Percentiles rank a stretch among this genome's conserved stretches.
phyloP scores from a whole-genome alignment of 2,797 vertebrate genomes.

The Bovichtus variegatus region DNA sequence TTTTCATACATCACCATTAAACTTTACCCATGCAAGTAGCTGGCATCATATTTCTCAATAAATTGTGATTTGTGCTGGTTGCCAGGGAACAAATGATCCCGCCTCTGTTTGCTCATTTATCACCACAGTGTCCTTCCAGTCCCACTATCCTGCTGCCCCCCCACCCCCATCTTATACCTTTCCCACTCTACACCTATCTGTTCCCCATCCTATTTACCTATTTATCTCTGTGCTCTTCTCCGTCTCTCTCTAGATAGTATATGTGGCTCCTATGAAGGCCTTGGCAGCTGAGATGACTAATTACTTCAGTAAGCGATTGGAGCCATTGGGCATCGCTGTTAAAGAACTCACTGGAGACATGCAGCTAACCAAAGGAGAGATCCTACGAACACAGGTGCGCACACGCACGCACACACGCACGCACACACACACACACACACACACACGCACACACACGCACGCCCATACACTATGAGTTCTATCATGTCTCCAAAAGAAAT shows the following conservation, averaged over 20 bases:
- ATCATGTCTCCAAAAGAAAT: neutral
- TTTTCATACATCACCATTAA: constrained; percentile 91
- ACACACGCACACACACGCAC: constrained; percentile 5
- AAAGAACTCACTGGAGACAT: constrained; percentile 98
- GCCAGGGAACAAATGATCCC: constrained; percentile 87
- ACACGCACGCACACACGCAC: constrained; percentile 8
- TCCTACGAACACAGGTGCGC: constrained; percentile 80
- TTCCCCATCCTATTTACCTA: neutral
- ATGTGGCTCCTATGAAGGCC: constrained; percentile 99
- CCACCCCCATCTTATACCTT: constrained; percentile 21
- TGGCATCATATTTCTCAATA: constrained; percentile 90
- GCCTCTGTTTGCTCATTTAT: constrained; percentile 89
- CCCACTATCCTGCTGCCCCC: constrained; percentile 2
- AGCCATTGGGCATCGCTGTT: constrained; percentile 93
- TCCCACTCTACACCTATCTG: constrained; percentile 7
- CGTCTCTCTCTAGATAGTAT: constrained; percentile 89
- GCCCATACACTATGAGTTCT: neutral
- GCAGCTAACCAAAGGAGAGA: constrained; percentile 98
- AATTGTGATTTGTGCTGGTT: constrained; percentile 89
- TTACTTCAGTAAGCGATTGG: constrained; percentile 97
- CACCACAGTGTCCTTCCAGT: constrained; percentile 85
- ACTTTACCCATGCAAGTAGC: constrained; percentile 81
- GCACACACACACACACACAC: constrained; percentile 23
- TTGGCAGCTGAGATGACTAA: constrained; percentile 99
- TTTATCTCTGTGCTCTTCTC: constrained; percentile 39